Conservation (phyloP, 2,113 vertebrate species). For the Salvelinus namaycush region DNA sequence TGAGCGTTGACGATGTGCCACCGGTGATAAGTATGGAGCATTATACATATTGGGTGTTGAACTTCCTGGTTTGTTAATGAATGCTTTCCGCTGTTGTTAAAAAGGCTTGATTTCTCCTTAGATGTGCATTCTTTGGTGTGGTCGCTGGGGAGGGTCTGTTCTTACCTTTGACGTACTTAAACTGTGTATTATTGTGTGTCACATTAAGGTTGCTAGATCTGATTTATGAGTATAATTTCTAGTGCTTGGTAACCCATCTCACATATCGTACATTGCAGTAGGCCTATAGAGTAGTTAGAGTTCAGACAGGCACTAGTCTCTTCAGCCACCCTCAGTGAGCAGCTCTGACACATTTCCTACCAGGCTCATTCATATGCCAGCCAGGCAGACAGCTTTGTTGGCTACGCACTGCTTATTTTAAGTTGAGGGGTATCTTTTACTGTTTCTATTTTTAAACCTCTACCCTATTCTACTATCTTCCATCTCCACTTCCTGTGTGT, state of each 20-base stretch:
- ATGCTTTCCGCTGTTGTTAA: conserved; percentile 62
- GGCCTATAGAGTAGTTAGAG: too few relatives aligned
- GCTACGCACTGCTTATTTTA: conserved; percentile 48
- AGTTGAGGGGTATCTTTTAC: conserved; percentile 55
- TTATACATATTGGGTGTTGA: conserved; percentile 37
- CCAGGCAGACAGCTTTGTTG: conserved; percentile 51
- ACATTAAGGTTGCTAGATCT: too few relatives aligned
- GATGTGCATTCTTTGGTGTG: conserved; percentile 36
- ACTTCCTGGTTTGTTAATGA: conserved; percentile 64
- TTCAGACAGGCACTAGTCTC: too few relatives aligned
- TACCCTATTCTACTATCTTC: conserved; percentile 40
- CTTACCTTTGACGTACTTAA: conserved; percentile 15
- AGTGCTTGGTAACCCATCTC: too few relatives aligned
- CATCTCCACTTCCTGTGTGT: conserved; percentile 20
- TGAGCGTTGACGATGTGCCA: conserved; percentile 28
- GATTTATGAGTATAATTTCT: too few relatives aligned
- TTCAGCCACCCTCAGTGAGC: conserved; percentile 17
- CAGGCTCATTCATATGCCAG: neutral
- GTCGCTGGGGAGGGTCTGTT: conserved; percentile 31
- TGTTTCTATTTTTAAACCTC: conserved; percentile 63
- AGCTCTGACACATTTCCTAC: conserved; percentile 14
- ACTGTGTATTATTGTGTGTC: too few relatives aligned
- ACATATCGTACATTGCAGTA: too few relatives aligned
- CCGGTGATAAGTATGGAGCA: conserved; percentile 47
- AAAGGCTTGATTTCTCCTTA: conserved; percentile 40